Evolutionary conservation across 2,797 vertebrate species (phyloP), one percentile per base, ranked within the genome.

Genomic region (Oceanodroma leucorhoa): DNA sequence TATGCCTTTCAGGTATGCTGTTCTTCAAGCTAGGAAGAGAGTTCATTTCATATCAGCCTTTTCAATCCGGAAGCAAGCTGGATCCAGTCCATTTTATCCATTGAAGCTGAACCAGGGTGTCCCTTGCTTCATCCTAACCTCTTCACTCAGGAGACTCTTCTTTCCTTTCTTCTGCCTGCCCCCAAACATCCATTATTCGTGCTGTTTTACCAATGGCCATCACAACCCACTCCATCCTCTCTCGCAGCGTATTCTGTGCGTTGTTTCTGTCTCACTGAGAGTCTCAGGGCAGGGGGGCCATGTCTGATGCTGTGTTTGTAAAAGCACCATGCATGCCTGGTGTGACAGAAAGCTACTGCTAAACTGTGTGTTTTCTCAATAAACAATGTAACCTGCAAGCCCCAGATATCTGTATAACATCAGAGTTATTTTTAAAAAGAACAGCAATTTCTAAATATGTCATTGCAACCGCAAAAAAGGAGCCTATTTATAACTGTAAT

Each of bases 351-450:
- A 72, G 34, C 58, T 81, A 38, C 76, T 9, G 36, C 81, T 73
- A 26, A 89, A 92, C 17, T 14, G 20, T 22, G 54, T 87, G 61
- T 66, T 87, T 95, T 90, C 60, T 81, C 60, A 89, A 85, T 19
- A 91, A 91, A 80, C 40, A 89, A n/a, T 8, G 67, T 41, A 75
- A 67, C 60, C 61, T 77, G 53, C 53, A 85, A 90, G 78, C 34
- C 50, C n/a, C 54, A 53, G 6, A 32, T 83, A 85, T 8, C 66
- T 50, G 26, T 50, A 8, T 27, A 87, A 80, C 48, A 83, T 65
- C 61, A n/a, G 91, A 89, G 57, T 55, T 91, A 89, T 80, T 95
- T 85, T 92, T 77, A 29, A 81, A 82, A 90, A 90, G 86, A 95
- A 78, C 48, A 75, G 43, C 34, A 20, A 78, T 83, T 81, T 65